Percentiles rank a stretch among this genome's conserved stretches.
These are phyloP conservation scores for Drosophila erecta DNA, from an alignment of 1,140 invertebrate species.

Conservation along the genomic window DNA sequence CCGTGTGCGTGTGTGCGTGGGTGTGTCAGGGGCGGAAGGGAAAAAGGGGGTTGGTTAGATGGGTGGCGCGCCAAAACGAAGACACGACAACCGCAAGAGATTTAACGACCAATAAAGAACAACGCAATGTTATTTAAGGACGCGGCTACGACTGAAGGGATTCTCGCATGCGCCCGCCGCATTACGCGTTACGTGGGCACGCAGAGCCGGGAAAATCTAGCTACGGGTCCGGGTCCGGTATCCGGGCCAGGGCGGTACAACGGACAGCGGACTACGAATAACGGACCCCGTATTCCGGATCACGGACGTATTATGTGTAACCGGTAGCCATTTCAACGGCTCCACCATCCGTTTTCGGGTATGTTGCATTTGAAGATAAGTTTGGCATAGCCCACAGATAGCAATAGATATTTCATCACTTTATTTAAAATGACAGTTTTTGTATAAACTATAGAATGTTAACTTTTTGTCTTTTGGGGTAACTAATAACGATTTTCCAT, in stretches of 20 bases:
- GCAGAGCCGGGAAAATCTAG: slow-evolving; percentile 10
- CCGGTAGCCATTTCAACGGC: slow-evolving; percentile 78
- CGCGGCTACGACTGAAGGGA: slow-evolving; percentile 62
- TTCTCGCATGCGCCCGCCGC: slow-evolving; percentile 50
- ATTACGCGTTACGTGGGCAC: slow-evolving; percentile 45
- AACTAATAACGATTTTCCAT: no score
- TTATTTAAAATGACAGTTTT: not conserved
- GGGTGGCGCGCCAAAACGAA: slow-evolving; percentile 43
- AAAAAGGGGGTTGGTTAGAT: slow-evolving; percentile 6
- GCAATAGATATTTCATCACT: not conserved
- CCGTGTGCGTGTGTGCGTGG: slow-evolving; percentile 5
- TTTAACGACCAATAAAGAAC: slow-evolving; percentile 83
- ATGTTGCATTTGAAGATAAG: not conserved
- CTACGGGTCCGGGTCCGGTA: slow-evolving; percentile 1
- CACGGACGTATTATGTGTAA: slow-evolving; percentile 77
- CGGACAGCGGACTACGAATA: no score
- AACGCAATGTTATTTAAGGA: slow-evolving; percentile 81
- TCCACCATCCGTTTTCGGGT: slow-evolving; percentile 19
- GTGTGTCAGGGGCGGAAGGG: not conserved
- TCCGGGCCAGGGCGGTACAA: no score
- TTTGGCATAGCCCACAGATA: not conserved
- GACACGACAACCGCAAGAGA: slow-evolving; percentile 81
- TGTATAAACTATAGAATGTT: not conserved
- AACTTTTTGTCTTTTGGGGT: not conserved
- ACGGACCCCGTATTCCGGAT: no score